A percentile compares a stretch with the other conserved stretches of the same genome.
These are phyloP conservation scores for Brachionus calyciflorus DNA, from an alignment of 1,140 invertebrate genomes.

Conservation along the genomic window DNA sequence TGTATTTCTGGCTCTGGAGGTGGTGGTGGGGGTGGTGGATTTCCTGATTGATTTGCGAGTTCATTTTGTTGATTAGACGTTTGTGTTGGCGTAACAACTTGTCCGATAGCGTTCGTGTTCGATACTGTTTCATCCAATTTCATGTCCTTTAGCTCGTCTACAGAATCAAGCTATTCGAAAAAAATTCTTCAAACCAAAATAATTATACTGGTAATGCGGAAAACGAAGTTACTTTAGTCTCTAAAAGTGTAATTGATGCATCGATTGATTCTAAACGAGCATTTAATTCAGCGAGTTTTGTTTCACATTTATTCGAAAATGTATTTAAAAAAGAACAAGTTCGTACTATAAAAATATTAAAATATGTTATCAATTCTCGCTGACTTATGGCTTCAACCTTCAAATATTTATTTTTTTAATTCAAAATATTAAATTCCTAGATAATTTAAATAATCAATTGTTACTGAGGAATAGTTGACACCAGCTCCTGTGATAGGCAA, in stretches of 20 bases:
- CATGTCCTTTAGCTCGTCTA: conserved; percentile 37
- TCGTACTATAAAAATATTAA: conserved; percentile 29
- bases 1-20: neutral
- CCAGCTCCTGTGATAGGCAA: conserved; percentile 44
- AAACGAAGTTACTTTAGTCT: conserved; percentile 23
- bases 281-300: conserved; percentile 18
- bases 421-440: neutral
- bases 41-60: neutral
- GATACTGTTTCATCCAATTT: conserved; percentile 23
- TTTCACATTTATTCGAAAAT: conserved; percentile 39
- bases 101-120: neutral
- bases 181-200: too few relatives aligned
- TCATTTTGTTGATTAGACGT: neutral
- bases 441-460: neutral
- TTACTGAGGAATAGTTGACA: conserved; percentile 40
- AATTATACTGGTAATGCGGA: too few relatives aligned
- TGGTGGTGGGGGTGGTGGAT: neutral
- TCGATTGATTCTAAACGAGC: conserved; percentile 10
- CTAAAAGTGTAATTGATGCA: conserved; percentile 26
- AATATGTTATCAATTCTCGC: conserved; percentile 39
- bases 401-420: neutral
- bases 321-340: conserved; percentile 40
- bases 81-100: neutral
- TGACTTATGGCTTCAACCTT: conserved; percentile 36
- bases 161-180: conserved; percentile 17